Evolutionary conservation across 2,888 invertebrate species (phyloP).

Genomic region (Saturnia japonica): DNA sequence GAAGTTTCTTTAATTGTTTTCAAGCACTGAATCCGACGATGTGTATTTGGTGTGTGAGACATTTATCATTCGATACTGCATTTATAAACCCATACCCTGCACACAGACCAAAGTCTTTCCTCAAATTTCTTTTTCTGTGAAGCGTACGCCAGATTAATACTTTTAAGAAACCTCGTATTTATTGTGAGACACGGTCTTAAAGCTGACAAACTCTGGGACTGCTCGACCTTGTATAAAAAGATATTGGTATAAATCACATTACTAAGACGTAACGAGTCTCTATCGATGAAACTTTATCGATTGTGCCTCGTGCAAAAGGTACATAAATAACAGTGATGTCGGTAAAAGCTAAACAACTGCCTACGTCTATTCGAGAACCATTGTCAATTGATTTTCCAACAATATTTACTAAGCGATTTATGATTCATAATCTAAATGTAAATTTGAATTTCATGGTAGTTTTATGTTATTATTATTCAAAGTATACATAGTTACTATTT

Average conservation of each 20-base stretch:
- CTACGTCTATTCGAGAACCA: constrained; percentile 29
- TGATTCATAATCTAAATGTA: constrained; percentile 2
- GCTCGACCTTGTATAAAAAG: not conserved
- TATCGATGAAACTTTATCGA: constrained; percentile 26
- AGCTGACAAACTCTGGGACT: not conserved
- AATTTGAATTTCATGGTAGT: not conserved
- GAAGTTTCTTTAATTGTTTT: too few relatives aligned
- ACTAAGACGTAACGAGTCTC: constrained; percentile 2
- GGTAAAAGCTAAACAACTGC: constrained; percentile 33
- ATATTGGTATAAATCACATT: not conserved
- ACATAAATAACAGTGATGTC: constrained; percentile 31
- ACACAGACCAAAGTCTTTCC: too few relatives aligned
- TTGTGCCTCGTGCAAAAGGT: constrained; percentile 27
- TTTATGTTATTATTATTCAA: not conserved
- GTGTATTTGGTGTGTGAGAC: too few relatives aligned
- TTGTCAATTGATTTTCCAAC: constrained; percentile 23
- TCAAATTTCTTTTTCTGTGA: too few relatives aligned
- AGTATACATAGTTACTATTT: not conserved
- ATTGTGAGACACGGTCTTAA: not conserved
- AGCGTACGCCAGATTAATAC: too few relatives aligned
- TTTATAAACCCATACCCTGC: too few relatives aligned
- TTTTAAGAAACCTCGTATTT: too few relatives aligned
- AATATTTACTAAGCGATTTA: constrained; percentile 9
- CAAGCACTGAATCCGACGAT: too few relatives aligned
- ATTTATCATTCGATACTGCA: too few relatives aligned